These are phyloP conservation scores for Dicyrtoma fusca DNA, from an alignment of 2,888 invertebrate genomes.

Conservation along the genomic window DNA sequence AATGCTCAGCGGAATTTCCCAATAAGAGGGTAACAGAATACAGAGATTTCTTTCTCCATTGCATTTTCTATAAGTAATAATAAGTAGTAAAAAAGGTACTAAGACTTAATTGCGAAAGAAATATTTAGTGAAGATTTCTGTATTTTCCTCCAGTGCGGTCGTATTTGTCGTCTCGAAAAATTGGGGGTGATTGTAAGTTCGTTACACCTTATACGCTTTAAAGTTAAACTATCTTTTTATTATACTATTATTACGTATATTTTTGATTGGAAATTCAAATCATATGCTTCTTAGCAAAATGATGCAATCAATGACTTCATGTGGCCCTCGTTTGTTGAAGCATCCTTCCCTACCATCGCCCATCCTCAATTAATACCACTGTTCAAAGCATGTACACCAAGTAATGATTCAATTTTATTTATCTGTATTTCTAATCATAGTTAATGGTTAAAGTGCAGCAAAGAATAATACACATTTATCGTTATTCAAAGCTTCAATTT, in stretches of 20 bases:
- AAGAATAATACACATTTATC: neutral
- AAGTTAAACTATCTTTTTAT: neutral
- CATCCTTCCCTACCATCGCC: slow-evolving; percentile 12
- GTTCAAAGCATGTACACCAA: neutral
- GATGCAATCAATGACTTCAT: neutral
- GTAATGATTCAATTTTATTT: neutral
- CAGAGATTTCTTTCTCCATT: too few relatives aligned
- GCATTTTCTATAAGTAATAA: too few relatives aligned
- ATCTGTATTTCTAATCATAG: neutral
- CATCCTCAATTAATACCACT: neutral
- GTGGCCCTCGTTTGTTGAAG: neutral
- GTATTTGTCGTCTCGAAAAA: slow-evolving; percentile 16
- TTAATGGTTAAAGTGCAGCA: neutral
- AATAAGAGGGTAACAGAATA: neutral
- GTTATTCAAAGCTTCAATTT: too few relatives aligned
- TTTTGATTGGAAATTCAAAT: neutral
- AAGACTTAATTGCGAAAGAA: too few relatives aligned
- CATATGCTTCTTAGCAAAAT: too few relatives aligned
- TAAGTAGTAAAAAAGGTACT: too few relatives aligned
- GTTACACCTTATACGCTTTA: neutral
- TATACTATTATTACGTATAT: neutral
- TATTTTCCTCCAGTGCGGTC: neutral
- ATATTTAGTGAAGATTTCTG: too few relatives aligned
- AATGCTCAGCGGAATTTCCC: neutral
- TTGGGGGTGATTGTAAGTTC: slow-evolving; percentile 17